Percentiles rank a stretch among this genome's conserved stretches.
Conservation (phyloP, 1,140 invertebrate genomes). For the Spodoptera litura region DNA sequence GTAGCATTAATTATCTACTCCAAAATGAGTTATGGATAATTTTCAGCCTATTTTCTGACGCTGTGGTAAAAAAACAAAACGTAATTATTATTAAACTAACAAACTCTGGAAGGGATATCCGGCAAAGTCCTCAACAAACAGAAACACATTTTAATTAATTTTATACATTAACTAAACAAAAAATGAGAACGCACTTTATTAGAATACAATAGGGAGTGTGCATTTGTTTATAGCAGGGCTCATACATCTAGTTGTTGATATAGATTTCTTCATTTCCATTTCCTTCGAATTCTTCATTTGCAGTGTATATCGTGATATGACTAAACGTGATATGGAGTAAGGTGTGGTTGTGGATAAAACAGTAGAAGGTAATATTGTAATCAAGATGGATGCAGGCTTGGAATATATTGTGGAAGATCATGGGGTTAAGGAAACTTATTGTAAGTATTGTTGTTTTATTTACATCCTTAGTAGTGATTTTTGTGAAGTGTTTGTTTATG, state of each 20-base stretch:
- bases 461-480: neutral
- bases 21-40: too few species aligned
- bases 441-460: neutral
- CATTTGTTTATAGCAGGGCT: neutral
- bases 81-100: too few species aligned
- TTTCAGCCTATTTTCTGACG: too few species aligned
- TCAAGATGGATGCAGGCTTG: slow-evolving; percentile 25
- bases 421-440: neutral
- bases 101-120: too few species aligned
- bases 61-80: too few species aligned
- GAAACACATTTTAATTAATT: slow-evolving; percentile 8
- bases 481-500: too few species aligned
- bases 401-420: slow-evolving; percentile 19
- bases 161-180: neutral
- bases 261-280: slow-evolving; percentile 22
- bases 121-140: neutral
- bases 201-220: slow-evolving; percentile 32
- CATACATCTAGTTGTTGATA: slow-evolving; percentile 22
- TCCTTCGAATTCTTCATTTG: neutral
- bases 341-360: neutral
- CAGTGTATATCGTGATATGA: neutral
- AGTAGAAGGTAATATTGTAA: neutral
- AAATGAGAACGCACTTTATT: slow-evolving; percentile 39
- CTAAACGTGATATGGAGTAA: slow-evolving; percentile 32
- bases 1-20: too few species aligned